Evolutionary conservation across 2,888 invertebrate species (phyloP), one percentile per base, ranked within the genome.

Genomic region (Nebria salina): DNA sequence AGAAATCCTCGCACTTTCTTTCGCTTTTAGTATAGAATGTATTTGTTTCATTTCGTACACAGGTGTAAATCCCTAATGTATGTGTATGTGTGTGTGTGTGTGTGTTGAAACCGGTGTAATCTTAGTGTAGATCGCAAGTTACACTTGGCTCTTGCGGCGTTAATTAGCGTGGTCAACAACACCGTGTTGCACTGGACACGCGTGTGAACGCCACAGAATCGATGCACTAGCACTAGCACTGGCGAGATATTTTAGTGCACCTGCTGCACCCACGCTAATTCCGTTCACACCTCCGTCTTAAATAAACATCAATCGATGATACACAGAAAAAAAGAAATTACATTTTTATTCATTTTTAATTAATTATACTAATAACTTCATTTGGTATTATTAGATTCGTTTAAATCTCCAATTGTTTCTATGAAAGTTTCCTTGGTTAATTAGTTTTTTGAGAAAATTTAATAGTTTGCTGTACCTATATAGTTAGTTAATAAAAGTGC

Each of bases 221-320:
- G 26, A 25, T 70, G 70, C 70, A 70, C 70, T 25, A 25, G 70
- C 70, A 70, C 70, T 25, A 68, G 26, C 20, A 20, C 70, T 20
- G 8, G n/a, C 4, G 20, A 26, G 25, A 25, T 9, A 25, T 26
- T 26, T 34, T 20, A 34, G 34, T 70, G 25, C 70, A 70, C 70
- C 70, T 70, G 70, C 70, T 70, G 26, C 70, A 70, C 70, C 70
- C 70, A 70, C 70, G 34, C 70, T 15, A 11, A 70, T 34, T 70
- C 25, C 70, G 70, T 70, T 70, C 70, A 70, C 70, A 70, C 70
- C 70, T 70, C 70, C 2, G 13, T 11, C 15, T 26, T 13, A 70
- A 26, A 70, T 20, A 70, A 5, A 70, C 70, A 70, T 2, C 54
- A 54, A 34, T 34, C 34, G 34, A 2, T 5, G 5, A 34, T 34